phyloP scores from a whole-genome alignment of 2,888 invertebrate species.

The Zele albiditarsus region DNA sequence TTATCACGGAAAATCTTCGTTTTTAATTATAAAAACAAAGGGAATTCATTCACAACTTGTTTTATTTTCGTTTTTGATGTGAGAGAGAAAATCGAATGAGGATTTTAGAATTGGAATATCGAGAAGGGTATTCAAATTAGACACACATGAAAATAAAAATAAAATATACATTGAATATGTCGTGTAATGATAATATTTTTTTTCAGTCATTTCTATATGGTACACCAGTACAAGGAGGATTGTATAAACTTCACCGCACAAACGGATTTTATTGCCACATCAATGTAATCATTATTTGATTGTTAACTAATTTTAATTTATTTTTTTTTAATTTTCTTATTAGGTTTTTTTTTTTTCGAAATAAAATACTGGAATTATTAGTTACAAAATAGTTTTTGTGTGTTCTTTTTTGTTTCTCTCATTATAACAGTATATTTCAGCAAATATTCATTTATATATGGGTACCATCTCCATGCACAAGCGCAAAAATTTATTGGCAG shows the following conservation, averaged over 20 bases:
- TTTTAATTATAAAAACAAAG: not conserved
- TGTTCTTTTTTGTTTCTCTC: not conserved
- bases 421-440: not conserved
- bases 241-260: constrained; percentile 22
- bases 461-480: constrained; percentile 1
- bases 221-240: constrained; percentile 29
- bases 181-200: constrained; percentile 27
- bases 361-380: not conserved
- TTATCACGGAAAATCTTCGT: not conserved
- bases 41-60: constrained; percentile 4
- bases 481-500: constrained; percentile 28
- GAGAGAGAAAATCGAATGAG: not conserved
- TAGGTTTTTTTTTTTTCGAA: not conserved
- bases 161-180: constrained; percentile 36
- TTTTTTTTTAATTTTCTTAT: not conserved
- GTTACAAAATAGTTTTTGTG: not conserved
- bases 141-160: constrained; percentile 25
- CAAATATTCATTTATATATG: not conserved
- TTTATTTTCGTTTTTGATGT: not conserved
- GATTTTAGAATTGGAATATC: constrained; percentile 5
- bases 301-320: constrained; percentile 3
- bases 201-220: constrained; percentile 41
- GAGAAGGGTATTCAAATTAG: constrained; percentile 6
- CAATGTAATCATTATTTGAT: constrained; percentile 1
- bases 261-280: constrained; percentile 30